Conservation (phyloP, 2,113 vertebrate genomes). For the Scomber japonicus region DNA sequence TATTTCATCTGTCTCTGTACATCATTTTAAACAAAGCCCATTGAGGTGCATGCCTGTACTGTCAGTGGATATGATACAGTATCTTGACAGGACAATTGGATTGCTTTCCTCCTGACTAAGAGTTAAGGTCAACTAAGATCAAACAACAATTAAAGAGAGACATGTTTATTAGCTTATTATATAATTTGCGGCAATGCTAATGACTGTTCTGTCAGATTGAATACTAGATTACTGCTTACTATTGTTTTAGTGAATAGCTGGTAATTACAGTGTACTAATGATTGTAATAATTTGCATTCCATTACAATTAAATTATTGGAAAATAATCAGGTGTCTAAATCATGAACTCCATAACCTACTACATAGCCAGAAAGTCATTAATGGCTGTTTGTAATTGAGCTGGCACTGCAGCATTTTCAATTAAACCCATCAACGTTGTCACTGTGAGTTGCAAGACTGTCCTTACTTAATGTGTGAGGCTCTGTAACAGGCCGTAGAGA, state of each 20-base stretch:
- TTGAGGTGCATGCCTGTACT: neutral
- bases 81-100: neutral
- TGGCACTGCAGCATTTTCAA: slow-evolving; percentile 20
- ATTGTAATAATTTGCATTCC: slow-evolving; percentile 38
- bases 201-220: slow-evolving; percentile 17
- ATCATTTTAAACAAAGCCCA: neutral
- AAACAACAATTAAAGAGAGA: slow-evolving; percentile 13
- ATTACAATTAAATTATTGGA: slow-evolving; percentile 35
- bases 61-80: slow-evolving; percentile 1
- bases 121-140: slow-evolving; percentile 14
- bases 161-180: slow-evolving; percentile 16
- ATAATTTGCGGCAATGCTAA: slow-evolving; percentile 26
- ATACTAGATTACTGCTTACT: neutral
- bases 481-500: slow-evolving; percentile 7
- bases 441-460: slow-evolving; percentile 2
- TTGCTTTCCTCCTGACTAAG: neutral
- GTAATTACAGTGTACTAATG: slow-evolving; percentile 29
- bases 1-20: too few relatives aligned
- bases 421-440: slow-evolving; percentile 12
- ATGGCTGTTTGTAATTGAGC: slow-evolving; percentile 39
- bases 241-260: slow-evolving; percentile 17
- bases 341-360: slow-evolving; percentile 23
- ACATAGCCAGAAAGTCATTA: slow-evolving; percentile 19
- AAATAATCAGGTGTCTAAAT: slow-evolving; percentile 42
- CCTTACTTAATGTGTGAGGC: slow-evolving; percentile 27